Evolutionary conservation across 2,797 vertebrate genomes (phyloP).

Genomic region (Spinus olivaceus): DNA sequence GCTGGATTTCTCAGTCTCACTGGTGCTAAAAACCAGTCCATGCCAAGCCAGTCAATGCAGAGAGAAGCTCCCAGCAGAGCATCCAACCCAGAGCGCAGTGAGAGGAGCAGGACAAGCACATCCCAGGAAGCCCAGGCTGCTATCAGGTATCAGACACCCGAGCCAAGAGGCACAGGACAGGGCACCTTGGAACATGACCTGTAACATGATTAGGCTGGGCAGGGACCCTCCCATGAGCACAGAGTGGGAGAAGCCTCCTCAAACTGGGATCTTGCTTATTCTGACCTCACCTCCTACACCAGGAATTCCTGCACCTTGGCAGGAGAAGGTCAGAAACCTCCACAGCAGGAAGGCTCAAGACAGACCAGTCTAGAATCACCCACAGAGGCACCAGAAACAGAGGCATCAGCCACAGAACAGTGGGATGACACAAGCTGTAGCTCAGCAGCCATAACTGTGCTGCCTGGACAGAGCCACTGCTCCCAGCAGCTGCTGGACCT

Average conservation of each 20-base stretch:
- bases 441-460: neutral
- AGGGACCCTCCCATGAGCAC: neutral
- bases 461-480: neutral
- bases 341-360: neutral
- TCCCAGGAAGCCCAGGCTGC: neutral
- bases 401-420: neutral
- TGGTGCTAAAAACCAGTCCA: neutral
- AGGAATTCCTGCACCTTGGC: neutral
- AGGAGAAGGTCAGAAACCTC: neutral
- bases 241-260: neutral
- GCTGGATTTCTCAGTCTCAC: neutral
- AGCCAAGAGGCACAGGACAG: conserved; percentile 2
- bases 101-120: neutral
- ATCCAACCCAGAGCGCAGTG: neutral
- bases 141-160: conserved; percentile 21
- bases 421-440: neutral
- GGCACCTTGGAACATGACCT: conserved; percentile 42
- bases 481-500: neutral
- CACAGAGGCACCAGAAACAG: neutral
- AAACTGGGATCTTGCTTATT: neutral
- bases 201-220: neutral
- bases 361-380: neutral
- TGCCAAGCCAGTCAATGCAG: neutral
- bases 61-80: neutral
- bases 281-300: neutral